Conservation (phyloP, 2,113 vertebrate species). For the Rhodinocichla rosea region DNA sequence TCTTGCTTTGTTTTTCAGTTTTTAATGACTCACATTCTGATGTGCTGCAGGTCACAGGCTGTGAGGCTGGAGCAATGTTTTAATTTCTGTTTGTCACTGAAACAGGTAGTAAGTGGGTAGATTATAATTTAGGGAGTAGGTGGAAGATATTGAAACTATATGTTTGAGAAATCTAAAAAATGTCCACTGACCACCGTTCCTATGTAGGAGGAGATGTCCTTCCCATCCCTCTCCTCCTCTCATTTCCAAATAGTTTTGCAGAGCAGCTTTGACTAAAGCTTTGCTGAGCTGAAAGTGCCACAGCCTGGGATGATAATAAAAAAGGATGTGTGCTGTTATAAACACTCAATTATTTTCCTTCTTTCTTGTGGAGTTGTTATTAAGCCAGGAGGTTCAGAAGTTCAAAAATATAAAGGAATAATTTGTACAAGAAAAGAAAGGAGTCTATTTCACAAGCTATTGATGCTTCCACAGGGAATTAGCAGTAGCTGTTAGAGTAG, state of each 20-base stretch:
- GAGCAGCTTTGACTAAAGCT: background rate
- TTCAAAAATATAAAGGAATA: constrained; percentile 70
- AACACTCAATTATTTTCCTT: constrained; percentile 46
- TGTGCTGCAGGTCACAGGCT: background rate
- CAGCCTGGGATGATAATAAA: constrained; percentile 39
- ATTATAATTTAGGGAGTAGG: background rate
- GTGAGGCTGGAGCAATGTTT: background rate
- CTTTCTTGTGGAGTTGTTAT: constrained; percentile 54
- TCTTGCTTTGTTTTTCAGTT: background rate
- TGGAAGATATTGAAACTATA: background rate
- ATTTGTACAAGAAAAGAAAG: constrained; percentile 72
- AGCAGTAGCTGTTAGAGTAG: constrained; percentile 64
- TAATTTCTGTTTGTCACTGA: background rate
- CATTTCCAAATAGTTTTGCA: background rate
- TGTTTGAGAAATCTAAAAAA: background rate
- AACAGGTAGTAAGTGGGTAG: background rate
- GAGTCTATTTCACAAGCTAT: constrained; percentile 61
- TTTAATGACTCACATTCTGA: background rate
- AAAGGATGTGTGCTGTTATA: constrained; percentile 40
- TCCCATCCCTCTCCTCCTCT: background rate
- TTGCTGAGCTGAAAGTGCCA: background rate
- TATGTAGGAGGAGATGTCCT: background rate
- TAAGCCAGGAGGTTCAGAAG: constrained; percentile 64
- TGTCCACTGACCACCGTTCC: background rate
- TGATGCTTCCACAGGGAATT: constrained; percentile 69